Base-by-base conservation (phyloP, 1,140 invertebrate genomes). In the Aphis gossypii region DNA sequence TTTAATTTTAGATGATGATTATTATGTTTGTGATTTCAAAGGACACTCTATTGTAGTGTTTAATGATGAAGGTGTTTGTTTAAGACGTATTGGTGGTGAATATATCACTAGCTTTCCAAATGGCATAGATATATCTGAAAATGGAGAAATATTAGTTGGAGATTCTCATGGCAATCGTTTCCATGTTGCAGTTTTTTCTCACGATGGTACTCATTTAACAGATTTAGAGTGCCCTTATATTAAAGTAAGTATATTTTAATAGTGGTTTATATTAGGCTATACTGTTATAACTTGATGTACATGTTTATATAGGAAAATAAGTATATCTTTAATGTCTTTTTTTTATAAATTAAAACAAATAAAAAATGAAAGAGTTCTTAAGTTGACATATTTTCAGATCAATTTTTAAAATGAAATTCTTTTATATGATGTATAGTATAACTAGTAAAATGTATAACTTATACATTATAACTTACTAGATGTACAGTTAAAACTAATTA, bases 141-240 rank as follows among this genome's bases (percentile, higher is more conserved):
- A 98, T 94, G 99, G 99, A 83, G 98, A 99, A 96, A 97, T 99
- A 93, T 96, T 99, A 91, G 98, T 99, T 95, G 99, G 99, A 35
- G 99, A 99, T 95, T 99, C 98, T 23, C 99, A 99, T 96, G 99
- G 99, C 30, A 99, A 99, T 96, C 97, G 98, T 94, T 99, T 99
- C 95, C 99, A 99, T 95, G 98, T 99, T 87, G 98, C 98, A 92
- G 98, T 99, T 44, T 99, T 99, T 95, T 97, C 97, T 46, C 96
- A 97, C 94, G 98, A 98, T 95, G 98, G 98, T 41, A 96, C 96
- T 83, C 96, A 99, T 38, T 97, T 99, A 95, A 98, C 98, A 0
- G 98, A 99, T 95, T 99, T 99, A 95, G 98, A 99, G 95, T 99
- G 98, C 96, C 98, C 98, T 20, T 98, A 99, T 95, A 98, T 99